phyloP scores from a whole-genome alignment of 2,113 vertebrate species.

The Platycercus adscitus region DNA sequence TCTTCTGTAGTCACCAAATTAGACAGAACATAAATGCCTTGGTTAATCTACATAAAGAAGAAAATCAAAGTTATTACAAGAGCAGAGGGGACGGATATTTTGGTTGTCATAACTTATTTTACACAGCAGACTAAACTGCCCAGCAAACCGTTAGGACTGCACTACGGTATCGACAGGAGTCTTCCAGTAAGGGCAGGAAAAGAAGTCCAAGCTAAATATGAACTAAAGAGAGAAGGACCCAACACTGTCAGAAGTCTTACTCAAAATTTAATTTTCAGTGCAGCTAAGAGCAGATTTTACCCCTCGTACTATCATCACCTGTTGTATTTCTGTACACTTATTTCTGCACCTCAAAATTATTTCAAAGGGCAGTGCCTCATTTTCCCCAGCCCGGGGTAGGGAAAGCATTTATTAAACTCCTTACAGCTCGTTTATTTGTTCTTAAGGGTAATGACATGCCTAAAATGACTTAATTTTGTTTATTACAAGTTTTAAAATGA shows the following conservation, averaged over 20 bases:
- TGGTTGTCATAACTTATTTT: background rate
- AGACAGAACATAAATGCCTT: background rate
- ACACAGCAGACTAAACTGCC: background rate
- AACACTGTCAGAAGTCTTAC: background rate
- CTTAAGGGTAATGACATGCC: conserved; percentile 20
- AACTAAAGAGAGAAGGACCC: background rate
- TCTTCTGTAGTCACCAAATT: background rate
- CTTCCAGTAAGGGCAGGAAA: background rate
- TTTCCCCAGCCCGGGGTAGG: background rate
- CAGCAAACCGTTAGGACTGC: background rate
- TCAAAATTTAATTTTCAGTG: background rate
- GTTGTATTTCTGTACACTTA: background rate
- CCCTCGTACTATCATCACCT: background rate
- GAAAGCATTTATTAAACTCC: background rate
- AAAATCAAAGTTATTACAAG: background rate
- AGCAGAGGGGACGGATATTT: background rate
- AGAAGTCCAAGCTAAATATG: background rate
- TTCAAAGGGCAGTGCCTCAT: background rate
- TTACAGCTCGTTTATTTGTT: conserved; percentile 23
- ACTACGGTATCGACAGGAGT: background rate
- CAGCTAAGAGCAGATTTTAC: background rate
- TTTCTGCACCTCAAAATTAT: background rate
- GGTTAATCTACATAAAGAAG: background rate
- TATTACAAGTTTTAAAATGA: conserved; percentile 38
- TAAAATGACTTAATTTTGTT: background rate